Evolutionary conservation across 2,113 vertebrate genomes (phyloP).

Genomic region (Salvator merianae): DNA sequence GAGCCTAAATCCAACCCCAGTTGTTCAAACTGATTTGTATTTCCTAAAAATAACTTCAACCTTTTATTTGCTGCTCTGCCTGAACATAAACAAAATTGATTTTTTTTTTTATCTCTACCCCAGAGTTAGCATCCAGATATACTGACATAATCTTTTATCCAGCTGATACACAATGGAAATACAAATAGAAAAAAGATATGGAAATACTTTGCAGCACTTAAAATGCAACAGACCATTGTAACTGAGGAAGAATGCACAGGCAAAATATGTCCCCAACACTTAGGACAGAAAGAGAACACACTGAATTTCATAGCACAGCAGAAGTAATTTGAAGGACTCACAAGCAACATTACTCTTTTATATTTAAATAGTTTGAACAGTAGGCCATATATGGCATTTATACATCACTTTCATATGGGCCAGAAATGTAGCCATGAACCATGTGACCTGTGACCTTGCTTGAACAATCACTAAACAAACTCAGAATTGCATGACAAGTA

Average conservation of each 20-base stretch:
- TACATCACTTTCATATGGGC: neutral
- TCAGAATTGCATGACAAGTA: conserved; percentile 33
- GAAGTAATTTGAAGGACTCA: neutral
- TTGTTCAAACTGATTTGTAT: neutral
- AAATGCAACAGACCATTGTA: neutral
- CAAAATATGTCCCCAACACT: neutral
- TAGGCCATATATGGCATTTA: conserved; percentile 21
- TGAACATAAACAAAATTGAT: neutral
- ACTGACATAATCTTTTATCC: neutral
- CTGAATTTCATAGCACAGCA: neutral
- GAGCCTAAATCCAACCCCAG: neutral
- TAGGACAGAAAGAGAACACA: neutral
- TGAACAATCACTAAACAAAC: conserved; percentile 7
- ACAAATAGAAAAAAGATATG: neutral
- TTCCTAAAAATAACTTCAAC: neutral
- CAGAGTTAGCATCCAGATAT: neutral
- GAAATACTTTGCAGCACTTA: neutral
- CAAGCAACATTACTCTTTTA: neutral
- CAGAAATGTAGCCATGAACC: conserved; percentile 19
- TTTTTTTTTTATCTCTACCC: neutral
- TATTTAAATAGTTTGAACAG: conserved; percentile 26
- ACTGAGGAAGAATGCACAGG: neutral
- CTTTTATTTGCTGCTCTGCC: neutral
- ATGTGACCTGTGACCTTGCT: conserved; percentile 6
- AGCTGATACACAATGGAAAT: neutral